Evolutionary conservation across 2,888 invertebrate genomes (phyloP).

Genomic region (Auanema freiburgensis): DNA sequence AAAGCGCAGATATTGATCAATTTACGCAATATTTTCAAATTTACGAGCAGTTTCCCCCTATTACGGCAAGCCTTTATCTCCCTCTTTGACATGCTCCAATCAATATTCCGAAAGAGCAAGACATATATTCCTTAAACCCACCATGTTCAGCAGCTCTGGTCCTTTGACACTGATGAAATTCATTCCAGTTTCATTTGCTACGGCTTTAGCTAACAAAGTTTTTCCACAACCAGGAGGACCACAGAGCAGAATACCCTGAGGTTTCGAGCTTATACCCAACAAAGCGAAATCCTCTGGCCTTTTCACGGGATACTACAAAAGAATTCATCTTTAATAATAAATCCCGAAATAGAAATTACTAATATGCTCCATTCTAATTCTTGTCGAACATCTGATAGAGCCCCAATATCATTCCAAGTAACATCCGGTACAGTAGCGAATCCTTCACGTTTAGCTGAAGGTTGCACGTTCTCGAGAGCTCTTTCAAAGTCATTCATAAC

Average conservation of each 20-base stretch:
- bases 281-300: slow-evolving; percentile 79
- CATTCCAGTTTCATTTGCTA: slow-evolving; percentile 96
- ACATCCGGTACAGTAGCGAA: slow-evolving; percentile 96
- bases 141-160: slow-evolving; percentile 95
- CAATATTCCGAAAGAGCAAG: neutral
- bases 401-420: slow-evolving; percentile 95
- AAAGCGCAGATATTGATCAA: too few species aligned
- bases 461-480: slow-evolving; percentile 33
- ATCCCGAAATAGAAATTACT: slow-evolving; percentile 28
- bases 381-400: slow-evolving; percentile 81
- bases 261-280: slow-evolving; percentile 76
- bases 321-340: neutral
- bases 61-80: neutral
- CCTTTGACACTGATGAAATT: slow-evolving; percentile 99
- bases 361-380: slow-evolving; percentile 84
- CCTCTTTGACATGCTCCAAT: neutral
- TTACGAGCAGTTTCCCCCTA: neutral
- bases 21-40: too few species aligned
- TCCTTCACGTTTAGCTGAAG: slow-evolving; percentile 84
- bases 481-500: slow-evolving; percentile 53
- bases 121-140: slow-evolving; percentile 60
- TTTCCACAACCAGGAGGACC: slow-evolving; percentile 90
- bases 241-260: slow-evolving; percentile 85
- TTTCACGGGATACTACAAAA: slow-evolving; percentile 81
- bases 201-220: slow-evolving; percentile 93